Conservation (phyloP, 2,888 invertebrate genomes). For the Hybos culiciformis region DNA sequence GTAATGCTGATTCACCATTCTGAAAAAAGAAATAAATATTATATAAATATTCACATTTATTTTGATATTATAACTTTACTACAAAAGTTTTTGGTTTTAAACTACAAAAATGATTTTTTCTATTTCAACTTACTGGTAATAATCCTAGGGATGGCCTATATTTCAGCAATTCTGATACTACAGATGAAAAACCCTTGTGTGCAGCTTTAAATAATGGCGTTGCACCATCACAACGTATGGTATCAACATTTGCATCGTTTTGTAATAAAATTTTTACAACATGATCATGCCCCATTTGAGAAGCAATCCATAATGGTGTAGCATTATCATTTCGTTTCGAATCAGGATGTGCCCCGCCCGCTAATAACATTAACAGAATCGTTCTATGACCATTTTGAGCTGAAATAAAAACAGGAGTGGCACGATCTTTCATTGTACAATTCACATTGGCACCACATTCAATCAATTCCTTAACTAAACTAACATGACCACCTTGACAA, state of each 20-base stretch:
- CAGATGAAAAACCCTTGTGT: slow-evolving; percentile 84
- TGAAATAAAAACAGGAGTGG: slow-evolving; percentile 83
- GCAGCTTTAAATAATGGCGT: slow-evolving; percentile 89
- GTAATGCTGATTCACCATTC: slow-evolving; percentile 86
- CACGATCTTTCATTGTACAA: slow-evolving; percentile 78
- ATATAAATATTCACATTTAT: slow-evolving; percentile 3
- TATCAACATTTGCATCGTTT: slow-evolving; percentile 66
- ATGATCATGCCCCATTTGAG: slow-evolving; percentile 86
- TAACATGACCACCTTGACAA: slow-evolving; percentile 80
- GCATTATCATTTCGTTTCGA: slow-evolving; percentile 68
- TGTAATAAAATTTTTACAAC: slow-evolving; percentile 63
- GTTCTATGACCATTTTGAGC: slow-evolving; percentile 87
- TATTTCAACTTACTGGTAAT: slow-evolving; percentile 49
- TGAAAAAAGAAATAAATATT: slow-evolving; percentile 30
- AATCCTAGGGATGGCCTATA: slow-evolving; percentile 69
- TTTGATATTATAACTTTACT: background rate
- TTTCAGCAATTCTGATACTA: slow-evolving; percentile 69
- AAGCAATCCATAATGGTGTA: slow-evolving; percentile 85
- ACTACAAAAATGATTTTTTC: slow-evolving; percentile 3
- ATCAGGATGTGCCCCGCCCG: slow-evolving; percentile 60
- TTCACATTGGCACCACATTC: slow-evolving; percentile 69
- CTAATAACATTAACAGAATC: slow-evolving; percentile 56
- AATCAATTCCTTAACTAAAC: slow-evolving; percentile 73
- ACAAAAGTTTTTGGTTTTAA: background rate
- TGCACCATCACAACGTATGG: slow-evolving; percentile 77